These are phyloP conservation scores for Chanos chanos DNA, from an alignment of 2,797 vertebrate species.

Conservation along the genomic window DNA sequence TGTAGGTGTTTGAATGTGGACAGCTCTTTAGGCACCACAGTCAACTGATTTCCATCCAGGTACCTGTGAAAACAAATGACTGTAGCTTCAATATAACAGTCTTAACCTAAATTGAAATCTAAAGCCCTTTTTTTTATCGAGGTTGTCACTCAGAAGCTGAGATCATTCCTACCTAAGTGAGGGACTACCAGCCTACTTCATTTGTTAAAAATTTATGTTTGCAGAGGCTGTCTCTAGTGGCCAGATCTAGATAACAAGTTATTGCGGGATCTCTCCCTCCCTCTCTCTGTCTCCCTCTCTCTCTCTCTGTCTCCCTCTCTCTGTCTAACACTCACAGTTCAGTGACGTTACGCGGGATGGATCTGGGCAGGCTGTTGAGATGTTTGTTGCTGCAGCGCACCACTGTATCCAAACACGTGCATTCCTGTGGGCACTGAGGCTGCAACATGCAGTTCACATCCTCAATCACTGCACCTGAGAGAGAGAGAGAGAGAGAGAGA, in stretches of 20 bases:
- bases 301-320: too few relatives aligned
- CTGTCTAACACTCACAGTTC: slow-evolving; percentile 87
- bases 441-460: slow-evolving; percentile 87
- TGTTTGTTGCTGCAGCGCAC: slow-evolving; percentile 99
- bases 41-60: slow-evolving; percentile 95
- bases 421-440: slow-evolving; percentile 92
- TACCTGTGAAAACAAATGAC: slow-evolving; percentile 72
- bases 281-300: too few relatives aligned
- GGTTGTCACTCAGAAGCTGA: too few relatives aligned
- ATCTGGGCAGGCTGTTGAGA: slow-evolving; percentile 84
- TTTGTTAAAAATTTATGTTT: too few relatives aligned
- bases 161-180: too few relatives aligned
- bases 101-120: too few relatives aligned
- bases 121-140: too few relatives aligned
- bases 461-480: slow-evolving; percentile 78
- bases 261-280: too few relatives aligned
- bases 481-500: neutral
- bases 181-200: too few relatives aligned
- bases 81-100: too few relatives aligned
- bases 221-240: too few relatives aligned
- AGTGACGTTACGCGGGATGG: slow-evolving; percentile 94
- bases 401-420: slow-evolving; percentile 91
- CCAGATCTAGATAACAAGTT: too few relatives aligned
- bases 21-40: slow-evolving; percentile 85
- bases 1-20: slow-evolving; percentile 92